Evolutionary conservation across 2,113 vertebrate genomes (phyloP).

Genomic region (Indri indri): DNA sequence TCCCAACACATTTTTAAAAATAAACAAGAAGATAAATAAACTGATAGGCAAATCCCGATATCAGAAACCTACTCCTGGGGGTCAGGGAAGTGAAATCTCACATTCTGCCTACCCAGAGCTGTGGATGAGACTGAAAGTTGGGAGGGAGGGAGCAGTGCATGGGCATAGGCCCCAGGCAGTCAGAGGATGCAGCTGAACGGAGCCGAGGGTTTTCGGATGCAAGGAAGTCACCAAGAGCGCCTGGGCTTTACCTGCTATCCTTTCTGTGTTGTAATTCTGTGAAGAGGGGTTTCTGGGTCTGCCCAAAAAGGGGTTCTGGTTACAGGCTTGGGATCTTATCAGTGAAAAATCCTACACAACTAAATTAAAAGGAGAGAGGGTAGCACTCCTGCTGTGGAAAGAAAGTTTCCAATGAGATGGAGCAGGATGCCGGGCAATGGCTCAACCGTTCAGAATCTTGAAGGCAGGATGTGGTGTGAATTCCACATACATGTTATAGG

Average conservation of each 20-base stretch:
- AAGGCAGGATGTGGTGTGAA: neutral
- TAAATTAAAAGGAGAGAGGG: neutral
- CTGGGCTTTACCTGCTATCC: neutral
- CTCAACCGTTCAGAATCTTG: neutral
- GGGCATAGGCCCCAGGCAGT: neutral
- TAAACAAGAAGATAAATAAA: neutral
- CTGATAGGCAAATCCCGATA: neutral
- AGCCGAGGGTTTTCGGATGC: neutral
- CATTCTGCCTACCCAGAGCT: neutral
- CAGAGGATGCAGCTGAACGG: no score
- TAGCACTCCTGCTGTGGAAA: neutral
- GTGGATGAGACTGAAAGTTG: no score
- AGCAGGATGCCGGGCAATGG: neutral
- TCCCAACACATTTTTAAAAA: neutral
- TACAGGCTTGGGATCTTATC: neutral
- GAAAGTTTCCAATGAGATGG: neutral
- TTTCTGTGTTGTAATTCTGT: neutral
- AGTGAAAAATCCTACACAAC: neutral
- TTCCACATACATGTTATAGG: neutral
- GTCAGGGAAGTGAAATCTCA: neutral
- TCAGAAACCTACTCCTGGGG: neutral
- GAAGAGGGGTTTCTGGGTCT: neutral
- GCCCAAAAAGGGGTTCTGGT: neutral
- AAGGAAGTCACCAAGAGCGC: neutral
- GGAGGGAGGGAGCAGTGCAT: fast-evolving